These are phyloP conservation scores for Acestrorhynchus altus DNA, from an alignment of 2,797 vertebrate genomes.

Conservation along the genomic window DNA sequence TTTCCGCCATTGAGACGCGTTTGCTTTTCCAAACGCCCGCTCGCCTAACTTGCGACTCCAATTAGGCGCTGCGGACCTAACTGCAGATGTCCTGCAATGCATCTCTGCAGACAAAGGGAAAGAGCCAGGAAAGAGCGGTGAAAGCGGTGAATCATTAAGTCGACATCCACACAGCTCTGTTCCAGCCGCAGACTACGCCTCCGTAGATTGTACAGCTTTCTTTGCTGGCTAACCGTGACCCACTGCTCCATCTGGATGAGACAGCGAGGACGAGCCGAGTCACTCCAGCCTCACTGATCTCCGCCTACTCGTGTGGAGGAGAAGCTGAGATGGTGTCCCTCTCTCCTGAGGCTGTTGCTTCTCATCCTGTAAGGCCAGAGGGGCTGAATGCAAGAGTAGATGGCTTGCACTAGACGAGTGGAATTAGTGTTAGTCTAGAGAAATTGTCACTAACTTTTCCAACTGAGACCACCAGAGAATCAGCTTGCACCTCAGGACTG, in stretches of 20 bases:
- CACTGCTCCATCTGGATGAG: conserved; percentile 27
- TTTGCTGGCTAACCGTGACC: conserved; percentile 10
- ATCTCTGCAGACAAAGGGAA: conserved; percentile 26
- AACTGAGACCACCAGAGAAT: too few relatives aligned
- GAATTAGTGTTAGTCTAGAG: background rate
- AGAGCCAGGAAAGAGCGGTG: conserved; percentile 11
- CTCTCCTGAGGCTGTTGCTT: conserved; percentile 15
- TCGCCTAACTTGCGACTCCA: conserved; percentile 50
- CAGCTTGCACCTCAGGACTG: too few relatives aligned
- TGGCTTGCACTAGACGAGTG: background rate
- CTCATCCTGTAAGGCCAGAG: conserved; percentile 28
- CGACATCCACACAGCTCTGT: conserved; percentile 40
- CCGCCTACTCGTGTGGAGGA: conserved; percentile 47
- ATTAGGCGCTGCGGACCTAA: conserved; percentile 53
- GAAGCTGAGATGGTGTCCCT: conserved; percentile 24
- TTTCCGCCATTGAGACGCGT: conserved; percentile 46
- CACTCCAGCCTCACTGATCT: conserved; percentile 46
- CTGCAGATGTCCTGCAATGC: conserved; percentile 43
- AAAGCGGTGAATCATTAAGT: conserved; percentile 39
- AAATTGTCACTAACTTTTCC: background rate
- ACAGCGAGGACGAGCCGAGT: conserved; percentile 35
- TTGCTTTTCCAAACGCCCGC: conserved; percentile 46
- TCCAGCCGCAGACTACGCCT: conserved; percentile 42
- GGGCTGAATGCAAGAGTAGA: conserved; percentile 1
- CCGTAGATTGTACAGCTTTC: conserved; percentile 44